Conservation (phyloP, 2,888 invertebrate genomes). For the Bhutanitis thaidina region DNA sequence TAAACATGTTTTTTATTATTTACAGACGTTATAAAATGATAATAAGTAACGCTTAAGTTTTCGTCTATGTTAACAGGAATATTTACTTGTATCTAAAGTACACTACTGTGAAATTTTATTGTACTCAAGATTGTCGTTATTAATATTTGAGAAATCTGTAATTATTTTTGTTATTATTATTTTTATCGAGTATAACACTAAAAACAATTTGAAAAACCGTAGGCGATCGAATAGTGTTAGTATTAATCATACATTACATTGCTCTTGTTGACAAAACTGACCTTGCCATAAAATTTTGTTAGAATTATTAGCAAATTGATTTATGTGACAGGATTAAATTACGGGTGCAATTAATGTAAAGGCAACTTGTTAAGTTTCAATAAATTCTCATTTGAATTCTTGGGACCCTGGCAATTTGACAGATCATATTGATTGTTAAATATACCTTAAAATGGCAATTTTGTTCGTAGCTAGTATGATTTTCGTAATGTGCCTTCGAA, state of each 20-base stretch:
- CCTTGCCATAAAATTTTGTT: conserved; percentile 20
- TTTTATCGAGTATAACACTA: no score
- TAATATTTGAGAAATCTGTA: no score
- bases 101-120: no score
- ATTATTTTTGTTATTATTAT: no score
- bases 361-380: conserved; percentile 21
- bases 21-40: no score
- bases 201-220: no score
- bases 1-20: no score
- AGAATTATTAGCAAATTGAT: conserved; percentile 23
- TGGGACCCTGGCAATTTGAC: conserved; percentile 19
- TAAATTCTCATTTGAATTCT: conserved; percentile 9
- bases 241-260: conserved; percentile 47
- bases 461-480: conserved; percentile 6
- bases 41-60: no score
- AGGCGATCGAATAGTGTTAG: conserved; percentile 40
- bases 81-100: no score
- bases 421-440: conserved; percentile 24
- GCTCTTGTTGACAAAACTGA: conserved; percentile 33
- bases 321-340: conserved; percentile 38
- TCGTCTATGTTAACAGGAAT: no score
- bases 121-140: no score
- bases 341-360: conserved; percentile 30
- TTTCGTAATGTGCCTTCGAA: conserved; percentile 4
- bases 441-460: conserved; percentile 19